Percentiles rank a stretch among this genome's conserved stretches.
These are phyloP conservation scores for Scolopax mira DNA, from an alignment of 2,113 vertebrate genomes.

Conservation along the genomic window DNA sequence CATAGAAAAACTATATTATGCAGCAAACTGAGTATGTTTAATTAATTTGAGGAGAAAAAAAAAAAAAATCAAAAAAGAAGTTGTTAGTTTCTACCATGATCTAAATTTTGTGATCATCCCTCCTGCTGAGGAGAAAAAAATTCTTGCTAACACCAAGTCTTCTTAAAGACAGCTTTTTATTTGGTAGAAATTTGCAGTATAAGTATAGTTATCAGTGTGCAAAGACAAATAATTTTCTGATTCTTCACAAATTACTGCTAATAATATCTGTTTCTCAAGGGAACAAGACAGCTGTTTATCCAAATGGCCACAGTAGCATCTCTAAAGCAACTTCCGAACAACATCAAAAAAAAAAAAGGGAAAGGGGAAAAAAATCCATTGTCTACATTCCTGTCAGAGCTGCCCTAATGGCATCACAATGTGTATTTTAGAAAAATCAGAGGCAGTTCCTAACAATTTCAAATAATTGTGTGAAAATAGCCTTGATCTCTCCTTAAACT, in stretches of 20 bases:
- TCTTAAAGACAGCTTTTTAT: slow-evolving; percentile 35
- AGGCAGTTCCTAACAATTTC: slow-evolving; percentile 63
- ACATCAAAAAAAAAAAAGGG: neutral
- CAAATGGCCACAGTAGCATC: slow-evolving; percentile 15
- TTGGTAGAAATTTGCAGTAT: slow-evolving; percentile 17
- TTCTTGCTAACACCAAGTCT: slow-evolving; percentile 2
- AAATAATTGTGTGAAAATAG: slow-evolving; percentile 72
- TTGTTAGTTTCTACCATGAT: neutral
- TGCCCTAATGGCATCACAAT: neutral
- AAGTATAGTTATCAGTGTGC: slow-evolving; percentile 19
- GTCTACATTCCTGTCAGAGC: neutral
- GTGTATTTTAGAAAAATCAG: slow-evolving; percentile 38
- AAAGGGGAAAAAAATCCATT: neutral
- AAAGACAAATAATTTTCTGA: slow-evolving; percentile 33
- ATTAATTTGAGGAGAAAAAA: neutral
- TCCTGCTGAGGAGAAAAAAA: neutral
- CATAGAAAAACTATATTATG: neutral
- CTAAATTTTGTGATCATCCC: neutral
- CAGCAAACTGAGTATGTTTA: neutral
- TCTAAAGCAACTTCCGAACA: slow-evolving; percentile 36
- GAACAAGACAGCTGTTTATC: neutral
- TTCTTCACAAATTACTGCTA: slow-evolving; percentile 50
- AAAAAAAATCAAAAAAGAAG: neutral
- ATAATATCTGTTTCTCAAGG: slow-evolving; percentile 43
- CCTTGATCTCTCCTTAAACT: slow-evolving; percentile 58